Evolutionary conservation across 2,113 vertebrate species (phyloP).

Genomic region (Alectura lathami): DNA sequence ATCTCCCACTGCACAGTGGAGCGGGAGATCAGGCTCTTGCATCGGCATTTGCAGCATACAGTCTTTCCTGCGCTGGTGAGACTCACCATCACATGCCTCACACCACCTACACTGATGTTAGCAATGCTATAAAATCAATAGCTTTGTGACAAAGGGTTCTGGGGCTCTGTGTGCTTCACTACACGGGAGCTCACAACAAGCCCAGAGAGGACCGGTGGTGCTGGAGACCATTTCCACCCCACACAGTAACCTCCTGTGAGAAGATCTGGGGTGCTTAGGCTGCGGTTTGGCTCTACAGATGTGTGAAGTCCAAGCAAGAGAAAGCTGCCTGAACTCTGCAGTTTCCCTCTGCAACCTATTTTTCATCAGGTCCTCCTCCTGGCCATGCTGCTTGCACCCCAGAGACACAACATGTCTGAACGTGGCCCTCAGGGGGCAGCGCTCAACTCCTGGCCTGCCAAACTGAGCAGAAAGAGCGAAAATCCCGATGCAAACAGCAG

Average conservation of each 20-base stretch:
- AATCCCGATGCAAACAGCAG: neutral
- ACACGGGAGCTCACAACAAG: neutral
- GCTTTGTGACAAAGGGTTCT: neutral
- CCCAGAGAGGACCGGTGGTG: neutral
- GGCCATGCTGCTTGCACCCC: neutral
- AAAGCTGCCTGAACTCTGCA: neutral
- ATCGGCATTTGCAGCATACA: neutral
- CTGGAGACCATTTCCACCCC: fast-evolving
- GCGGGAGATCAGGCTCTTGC: neutral
- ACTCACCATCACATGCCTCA: neutral
- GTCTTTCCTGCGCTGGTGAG: neutral
- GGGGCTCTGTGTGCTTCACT: fast-evolving
- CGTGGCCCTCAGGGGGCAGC: neutral
- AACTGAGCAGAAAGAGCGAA: neutral
- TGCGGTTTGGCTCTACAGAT: neutral
- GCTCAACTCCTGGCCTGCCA: fast-evolving
- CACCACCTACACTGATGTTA: neutral
- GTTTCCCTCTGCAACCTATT: neutral
- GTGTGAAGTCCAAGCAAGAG: neutral
- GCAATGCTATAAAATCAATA: neutral
- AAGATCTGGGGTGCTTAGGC: neutral
- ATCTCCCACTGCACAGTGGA: neutral
- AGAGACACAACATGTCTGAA: neutral
- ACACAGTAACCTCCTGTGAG: neutral
- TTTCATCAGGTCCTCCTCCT: neutral